Evolutionary conservation across 1,140 invertebrate species (phyloP).

Genomic region (Cyrtorhinus lividipennis): DNA sequence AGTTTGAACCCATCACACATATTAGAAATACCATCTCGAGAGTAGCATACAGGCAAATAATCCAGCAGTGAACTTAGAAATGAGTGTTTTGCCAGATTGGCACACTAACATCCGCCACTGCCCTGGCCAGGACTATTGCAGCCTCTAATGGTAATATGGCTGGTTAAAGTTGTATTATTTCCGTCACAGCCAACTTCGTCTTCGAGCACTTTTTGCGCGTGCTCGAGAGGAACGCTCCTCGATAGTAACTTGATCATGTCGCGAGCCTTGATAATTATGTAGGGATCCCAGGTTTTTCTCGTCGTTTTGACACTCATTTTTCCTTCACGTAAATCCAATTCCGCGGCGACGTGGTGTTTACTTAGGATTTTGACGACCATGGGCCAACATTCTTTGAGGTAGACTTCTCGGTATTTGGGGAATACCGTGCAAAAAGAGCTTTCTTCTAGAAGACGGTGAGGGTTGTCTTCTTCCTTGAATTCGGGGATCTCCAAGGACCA

Average conservation of each 20-base stretch:
- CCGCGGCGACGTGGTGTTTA: constrained; percentile 67
- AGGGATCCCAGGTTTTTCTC: constrained; percentile 97
- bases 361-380: constrained; percentile 73
- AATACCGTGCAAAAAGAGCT: constrained; percentile 69
- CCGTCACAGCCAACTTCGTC: constrained; percentile 89
- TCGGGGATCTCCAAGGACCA: constrained; percentile 79
- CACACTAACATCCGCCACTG: too few relatives aligned
- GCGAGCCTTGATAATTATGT: constrained; percentile 89
- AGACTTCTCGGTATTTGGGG: constrained; percentile 91
- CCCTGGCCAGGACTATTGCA: too few relatives aligned
- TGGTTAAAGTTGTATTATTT: too few relatives aligned
- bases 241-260: constrained; percentile 93
- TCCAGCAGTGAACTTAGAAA: too few relatives aligned
- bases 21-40: too few relatives aligned
- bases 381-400: constrained; percentile 91
- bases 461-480: constrained; percentile 84
- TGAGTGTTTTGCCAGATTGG: too few relatives aligned
- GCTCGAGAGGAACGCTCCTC: constrained; percentile 92
- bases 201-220: constrained; percentile 67
- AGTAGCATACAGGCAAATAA: too few relatives aligned
- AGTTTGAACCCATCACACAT: too few relatives aligned
- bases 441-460: constrained; percentile 59
- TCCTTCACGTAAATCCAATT: constrained; percentile 90
- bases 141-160: too few relatives aligned
- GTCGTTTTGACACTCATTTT: constrained; percentile 91